Conservation (phyloP, 2,113 vertebrate species). For the Speoplatyrhinus poulsoni region DNA sequence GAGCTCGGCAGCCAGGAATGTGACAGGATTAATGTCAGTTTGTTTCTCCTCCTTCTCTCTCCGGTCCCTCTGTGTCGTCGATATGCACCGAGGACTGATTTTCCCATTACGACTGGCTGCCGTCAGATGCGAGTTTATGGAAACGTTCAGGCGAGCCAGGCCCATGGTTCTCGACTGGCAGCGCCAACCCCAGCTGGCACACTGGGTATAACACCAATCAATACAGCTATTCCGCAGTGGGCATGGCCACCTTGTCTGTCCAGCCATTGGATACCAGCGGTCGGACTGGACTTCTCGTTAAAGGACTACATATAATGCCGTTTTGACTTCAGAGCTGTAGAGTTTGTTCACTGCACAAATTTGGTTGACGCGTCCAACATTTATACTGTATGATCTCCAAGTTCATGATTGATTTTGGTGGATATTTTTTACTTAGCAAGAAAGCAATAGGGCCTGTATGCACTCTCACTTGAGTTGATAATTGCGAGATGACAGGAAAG, state of each 20-base stretch:
- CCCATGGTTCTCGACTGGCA: constrained; percentile 20
- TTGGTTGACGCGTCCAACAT: constrained; percentile 45
- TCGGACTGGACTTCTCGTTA: constrained; percentile 64
- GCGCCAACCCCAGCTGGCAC: constrained; percentile 39
- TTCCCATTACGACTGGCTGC: constrained; percentile 45
- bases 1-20: constrained; percentile 34
- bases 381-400: constrained; percentile 55
- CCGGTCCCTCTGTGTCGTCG: constrained; percentile 16
- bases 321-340: constrained; percentile 37
- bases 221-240: constrained; percentile 37
- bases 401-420: constrained; percentile 46
- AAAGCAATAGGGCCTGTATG: not conserved
- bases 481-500: constrained; percentile 49
- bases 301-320: constrained; percentile 42
- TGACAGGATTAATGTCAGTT: constrained; percentile 36
- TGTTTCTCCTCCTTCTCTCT: constrained; percentile 21
- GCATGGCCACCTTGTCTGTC: constrained; percentile 28
- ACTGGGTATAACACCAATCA: constrained; percentile 38
- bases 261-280: constrained; percentile 40
- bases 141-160: constrained; percentile 31
- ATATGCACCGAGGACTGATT: constrained; percentile 41
- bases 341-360: constrained; percentile 20
- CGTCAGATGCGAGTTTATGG: constrained; percentile 43
- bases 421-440: constrained; percentile 50
- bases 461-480: constrained; percentile 29